These are phyloP conservation scores for Xestia sexstrigata DNA, from an alignment of 2,888 invertebrate species.

Conservation along the genomic window DNA sequence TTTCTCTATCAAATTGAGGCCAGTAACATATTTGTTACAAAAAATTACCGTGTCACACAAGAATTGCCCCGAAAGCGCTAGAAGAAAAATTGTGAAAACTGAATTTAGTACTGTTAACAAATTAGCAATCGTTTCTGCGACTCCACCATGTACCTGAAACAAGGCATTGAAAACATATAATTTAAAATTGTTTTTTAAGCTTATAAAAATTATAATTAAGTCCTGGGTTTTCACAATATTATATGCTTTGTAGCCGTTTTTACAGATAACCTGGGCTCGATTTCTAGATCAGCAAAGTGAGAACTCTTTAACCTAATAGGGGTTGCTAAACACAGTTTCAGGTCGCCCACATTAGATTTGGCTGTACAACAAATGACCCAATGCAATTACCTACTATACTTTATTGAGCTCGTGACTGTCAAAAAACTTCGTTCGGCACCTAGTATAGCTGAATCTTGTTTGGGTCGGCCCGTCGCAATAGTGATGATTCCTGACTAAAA, in stretches of 20 bases:
- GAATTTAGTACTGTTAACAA: constrained; percentile 52
- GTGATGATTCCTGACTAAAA: too few species aligned
- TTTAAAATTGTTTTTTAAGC: neutral
- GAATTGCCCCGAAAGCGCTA: constrained; percentile 65
- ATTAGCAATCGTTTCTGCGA: constrained; percentile 59
- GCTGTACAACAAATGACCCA: neutral
- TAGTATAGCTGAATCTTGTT: neutral
- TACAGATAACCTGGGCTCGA: too few species aligned
- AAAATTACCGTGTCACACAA: constrained; percentile 64
- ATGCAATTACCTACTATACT: neutral
- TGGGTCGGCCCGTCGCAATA: neutral
- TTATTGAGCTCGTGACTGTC: neutral
- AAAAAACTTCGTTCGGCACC: neutral
- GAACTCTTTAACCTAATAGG: neutral
- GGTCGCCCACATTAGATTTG: neutral
- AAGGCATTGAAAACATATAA: neutral
- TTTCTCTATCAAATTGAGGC: neutral
- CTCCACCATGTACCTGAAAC: constrained; percentile 60
- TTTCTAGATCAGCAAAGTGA: too few species aligned
- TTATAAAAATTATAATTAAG: neutral
- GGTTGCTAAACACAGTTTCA: neutral
- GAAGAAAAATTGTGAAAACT: constrained; percentile 59
- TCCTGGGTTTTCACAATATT: neutral
- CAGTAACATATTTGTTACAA: neutral
- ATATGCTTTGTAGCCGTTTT: neutral